Conservation (phyloP, 1,140 invertebrate genomes). For the Potamilus streckersoni region DNA sequence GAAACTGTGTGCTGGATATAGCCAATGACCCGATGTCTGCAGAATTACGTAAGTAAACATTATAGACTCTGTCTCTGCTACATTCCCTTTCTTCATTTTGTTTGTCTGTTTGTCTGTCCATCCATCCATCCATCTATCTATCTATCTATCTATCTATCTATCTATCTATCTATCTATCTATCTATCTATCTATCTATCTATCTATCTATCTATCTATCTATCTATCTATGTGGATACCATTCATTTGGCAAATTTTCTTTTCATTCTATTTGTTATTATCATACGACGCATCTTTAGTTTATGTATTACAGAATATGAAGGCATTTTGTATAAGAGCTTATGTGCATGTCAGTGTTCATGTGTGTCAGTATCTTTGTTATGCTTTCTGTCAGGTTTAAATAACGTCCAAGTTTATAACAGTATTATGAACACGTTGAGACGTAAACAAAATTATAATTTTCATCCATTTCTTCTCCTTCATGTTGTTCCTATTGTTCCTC, state of each 20-base stretch:
- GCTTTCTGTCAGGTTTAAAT: no score
- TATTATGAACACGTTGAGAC: no score
- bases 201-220: neutral
- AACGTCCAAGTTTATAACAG: no score
- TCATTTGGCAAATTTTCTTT: neutral
- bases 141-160: no score
- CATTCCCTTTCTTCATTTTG: conserved; percentile 6
- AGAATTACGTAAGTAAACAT: conserved; percentile 51
- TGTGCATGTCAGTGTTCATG: conserved; percentile 46
- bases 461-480: no score
- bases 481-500: no score
- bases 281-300: neutral
- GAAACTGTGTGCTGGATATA: conserved; percentile 39
- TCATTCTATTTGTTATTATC: neutral
- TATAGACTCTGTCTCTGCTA: neutral
- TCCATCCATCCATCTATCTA: neutral
- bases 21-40: conserved; percentile 50
- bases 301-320: no score
- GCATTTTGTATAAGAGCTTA: neutral
- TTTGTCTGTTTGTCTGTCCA: neutral
- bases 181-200: conserved; percentile 6
- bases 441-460: no score
- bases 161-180: neutral
- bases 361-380: conserved; percentile 22
- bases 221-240: no score